These are phyloP conservation scores for Microtus ochrogaster DNA, from an alignment of 2,113 vertebrate genomes.

Conservation along the genomic window DNA sequence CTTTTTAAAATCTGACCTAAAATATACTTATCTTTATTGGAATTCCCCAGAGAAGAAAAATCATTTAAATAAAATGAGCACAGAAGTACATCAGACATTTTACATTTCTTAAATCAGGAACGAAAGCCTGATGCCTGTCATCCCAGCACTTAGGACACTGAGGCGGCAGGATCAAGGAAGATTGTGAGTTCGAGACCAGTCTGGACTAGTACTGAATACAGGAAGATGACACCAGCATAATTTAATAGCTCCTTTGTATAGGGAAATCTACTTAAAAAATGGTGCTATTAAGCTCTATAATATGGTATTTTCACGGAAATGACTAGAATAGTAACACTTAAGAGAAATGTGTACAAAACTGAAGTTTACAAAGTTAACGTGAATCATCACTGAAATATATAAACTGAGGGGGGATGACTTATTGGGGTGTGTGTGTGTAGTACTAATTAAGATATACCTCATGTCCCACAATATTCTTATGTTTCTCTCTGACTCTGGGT, in stretches of 20 bases:
- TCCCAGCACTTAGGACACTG: neutral
- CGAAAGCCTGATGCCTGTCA: neutral
- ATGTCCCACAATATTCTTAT: neutral
- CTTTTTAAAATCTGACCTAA: neutral
- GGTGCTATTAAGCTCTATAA: neutral
- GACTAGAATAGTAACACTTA: neutral
- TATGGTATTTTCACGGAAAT: neutral
- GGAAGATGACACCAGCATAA: neutral
- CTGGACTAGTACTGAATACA: neutral
- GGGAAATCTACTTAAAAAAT: neutral
- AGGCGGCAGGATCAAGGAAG: neutral
- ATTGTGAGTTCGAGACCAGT: neutral
- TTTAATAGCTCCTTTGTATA: neutral
- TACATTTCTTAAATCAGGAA: neutral
- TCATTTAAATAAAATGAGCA: slow-evolving; percentile 25
- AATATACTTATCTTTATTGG: neutral
- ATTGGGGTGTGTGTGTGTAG: neutral
- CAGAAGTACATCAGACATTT: neutral
- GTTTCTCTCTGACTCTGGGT: neutral
- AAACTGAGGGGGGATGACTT: neutral
- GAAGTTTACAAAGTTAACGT: neutral
- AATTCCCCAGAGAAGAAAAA: neutral
- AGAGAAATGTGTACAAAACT: slow-evolving; percentile 5
- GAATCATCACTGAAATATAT: neutral
- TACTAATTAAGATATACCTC: neutral